Percentiles rank a stretch among this genome's conserved stretches.
Conservation (phyloP, 35 echinoderm and acorn worm genomes). For the Eucidaris tribuloides region DNA sequence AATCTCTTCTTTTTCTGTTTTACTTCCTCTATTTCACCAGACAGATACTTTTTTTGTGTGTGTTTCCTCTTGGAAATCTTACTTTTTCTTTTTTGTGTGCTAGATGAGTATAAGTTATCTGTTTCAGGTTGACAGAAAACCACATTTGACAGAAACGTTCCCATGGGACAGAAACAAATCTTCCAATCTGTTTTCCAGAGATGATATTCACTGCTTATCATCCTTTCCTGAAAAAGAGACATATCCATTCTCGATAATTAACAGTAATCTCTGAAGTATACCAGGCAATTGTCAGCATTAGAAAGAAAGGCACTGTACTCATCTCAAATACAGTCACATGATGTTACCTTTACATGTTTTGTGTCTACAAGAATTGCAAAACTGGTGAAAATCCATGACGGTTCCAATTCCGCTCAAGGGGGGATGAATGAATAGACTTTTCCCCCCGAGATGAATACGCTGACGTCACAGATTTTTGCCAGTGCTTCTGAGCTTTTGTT, state of each 20-base stretch:
- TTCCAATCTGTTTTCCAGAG: conserved; percentile 6
- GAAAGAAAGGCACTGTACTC: conserved; percentile 15
- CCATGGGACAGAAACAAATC: conserved; percentile 54
- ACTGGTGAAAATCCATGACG: too few species aligned
- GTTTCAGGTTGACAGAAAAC: conserved; percentile 48
- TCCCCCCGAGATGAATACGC: too few species aligned
- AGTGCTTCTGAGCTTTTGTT: conserved; percentile 17
- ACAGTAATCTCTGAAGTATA: neutral
- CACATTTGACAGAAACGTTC: conserved; percentile 59
- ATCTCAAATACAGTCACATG: conserved; percentile 15
- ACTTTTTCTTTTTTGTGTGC: neutral
- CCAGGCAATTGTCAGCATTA: neutral
- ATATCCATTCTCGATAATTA: conserved; percentile 13
- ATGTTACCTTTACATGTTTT: neutral
- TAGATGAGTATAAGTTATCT: conserved; percentile 27
- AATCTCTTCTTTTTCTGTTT: conserved; percentile 5
- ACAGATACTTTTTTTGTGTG: neutral
- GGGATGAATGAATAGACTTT: too few species aligned
- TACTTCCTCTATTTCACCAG: neutral
- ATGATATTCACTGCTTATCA: conserved; percentile 19
- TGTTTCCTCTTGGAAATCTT: neutral
- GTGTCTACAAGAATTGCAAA: conserved; percentile 3
- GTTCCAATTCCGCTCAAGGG: too few species aligned
- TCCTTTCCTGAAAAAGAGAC: conserved; percentile 18
- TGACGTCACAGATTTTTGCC: too few species aligned